Evolutionary conservation across 2,888 invertebrate genomes (phyloP).

Genomic region (Drosophila koepferae): DNA sequence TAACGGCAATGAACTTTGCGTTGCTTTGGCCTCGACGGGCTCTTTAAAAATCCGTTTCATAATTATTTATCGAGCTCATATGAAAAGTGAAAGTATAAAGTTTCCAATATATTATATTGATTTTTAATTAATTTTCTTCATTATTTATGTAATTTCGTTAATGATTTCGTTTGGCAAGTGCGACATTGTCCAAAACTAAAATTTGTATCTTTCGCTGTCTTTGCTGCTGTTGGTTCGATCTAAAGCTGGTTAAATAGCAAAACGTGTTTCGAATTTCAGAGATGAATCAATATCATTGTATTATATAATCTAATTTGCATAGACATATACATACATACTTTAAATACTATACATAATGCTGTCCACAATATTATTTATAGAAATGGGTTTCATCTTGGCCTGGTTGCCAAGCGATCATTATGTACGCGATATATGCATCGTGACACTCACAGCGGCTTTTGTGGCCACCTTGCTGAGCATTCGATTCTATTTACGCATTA

Average conservation of each 20-base stretch:
- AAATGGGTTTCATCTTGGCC: slow-evolving; percentile 79
- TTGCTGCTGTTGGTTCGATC: slow-evolving; percentile 3
- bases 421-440: slow-evolving; percentile 73
- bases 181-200: slow-evolving; percentile 18
- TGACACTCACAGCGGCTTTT: slow-evolving; percentile 74
- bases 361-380: slow-evolving; percentile 69
- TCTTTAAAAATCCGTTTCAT: slow-evolving; percentile 54
- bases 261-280: slow-evolving; percentile 58
- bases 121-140: background rate
- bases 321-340: slow-evolving; percentile 35
- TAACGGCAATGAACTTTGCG: slow-evolving; percentile 69
- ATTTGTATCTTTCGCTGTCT: background rate
- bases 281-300: slow-evolving; percentile 28
- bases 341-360: slow-evolving; percentile 35
- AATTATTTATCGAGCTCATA: slow-evolving; percentile 42
- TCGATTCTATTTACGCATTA: slow-evolving; percentile 83
- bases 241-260: slow-evolving; percentile 24
- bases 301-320: slow-evolving; percentile 70
- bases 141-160: slow-evolving; percentile 3
- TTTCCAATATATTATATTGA: slow-evolving; percentile 33
- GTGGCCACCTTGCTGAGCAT: slow-evolving; percentile 80
- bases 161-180: slow-evolving; percentile 25
- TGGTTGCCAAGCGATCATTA: slow-evolving; percentile 77
- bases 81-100: slow-evolving; percentile 62
- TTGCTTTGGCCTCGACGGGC: slow-evolving; percentile 17